Evolutionary conservation across 2,888 invertebrate genomes (phyloP).

Genomic region (Yponomeuta malinellus): DNA sequence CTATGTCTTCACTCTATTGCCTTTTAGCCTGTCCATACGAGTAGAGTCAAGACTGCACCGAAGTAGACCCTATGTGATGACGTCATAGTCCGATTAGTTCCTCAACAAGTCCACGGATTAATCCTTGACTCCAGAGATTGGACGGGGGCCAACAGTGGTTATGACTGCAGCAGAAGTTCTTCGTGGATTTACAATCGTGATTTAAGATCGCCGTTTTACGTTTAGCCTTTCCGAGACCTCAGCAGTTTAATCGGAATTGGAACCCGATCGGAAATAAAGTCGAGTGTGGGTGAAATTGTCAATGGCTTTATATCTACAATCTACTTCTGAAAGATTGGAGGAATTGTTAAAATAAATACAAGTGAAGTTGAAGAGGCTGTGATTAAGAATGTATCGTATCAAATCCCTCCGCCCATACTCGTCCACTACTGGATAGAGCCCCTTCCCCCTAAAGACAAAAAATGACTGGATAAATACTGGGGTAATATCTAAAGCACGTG

Average conservation of each 20-base stretch:
- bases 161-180: conserved; percentile 9
- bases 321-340: too few species aligned
- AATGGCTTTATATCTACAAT: too few species aligned
- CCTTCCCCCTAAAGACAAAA: too few species aligned
- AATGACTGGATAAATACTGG: too few species aligned
- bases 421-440: too few species aligned
- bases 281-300: too few species aligned
- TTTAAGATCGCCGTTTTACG: not conserved
- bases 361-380: not conserved
- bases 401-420: too few species aligned
- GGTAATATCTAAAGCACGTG: too few species aligned
- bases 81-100: conserved; percentile 7
- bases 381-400: not conserved
- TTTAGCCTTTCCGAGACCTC: not conserved
- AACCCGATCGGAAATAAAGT: not conserved
- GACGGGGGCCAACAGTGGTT: conserved; percentile 7
- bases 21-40: not conserved
- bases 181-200: not conserved
- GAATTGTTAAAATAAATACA: too few species aligned
- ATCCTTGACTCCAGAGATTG: conserved; percentile 5
- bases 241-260: not conserved
- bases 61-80: not conserved
- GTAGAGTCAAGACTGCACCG: not conserved
- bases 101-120: not conserved
- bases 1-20: not conserved